Evolutionary conservation across 2,888 invertebrate genomes (phyloP), one percentile per base, ranked within the genome.

Genomic region (Phyto melanocephala): DNA sequence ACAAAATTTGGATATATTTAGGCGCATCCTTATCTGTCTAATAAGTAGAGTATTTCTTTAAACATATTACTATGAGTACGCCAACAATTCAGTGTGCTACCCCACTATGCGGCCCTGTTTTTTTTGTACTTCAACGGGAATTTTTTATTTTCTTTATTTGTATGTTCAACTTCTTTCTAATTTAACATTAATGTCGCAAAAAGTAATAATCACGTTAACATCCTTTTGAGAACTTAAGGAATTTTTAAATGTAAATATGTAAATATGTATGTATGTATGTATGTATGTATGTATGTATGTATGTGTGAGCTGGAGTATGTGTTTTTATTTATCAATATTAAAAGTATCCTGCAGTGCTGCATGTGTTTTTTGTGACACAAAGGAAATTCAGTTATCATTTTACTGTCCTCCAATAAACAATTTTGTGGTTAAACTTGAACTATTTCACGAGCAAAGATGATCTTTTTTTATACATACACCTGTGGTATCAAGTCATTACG

Each of bases 161-260:
- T n/a, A 20, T 33, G 22, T 22, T 58, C 33, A 54, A n/a, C 40
- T 63, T 33, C 37, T 28, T 63, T 33, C 37, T 28, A 63, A 56
- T 70, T 80, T 54, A 56, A 35, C 63, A 52, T 62, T 74, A 52
- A 52, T 40, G 72, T 74, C 74, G 28, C 67, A 37, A 76, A 76
- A 67, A 81, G 68, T 68, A 81, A 68, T 77, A 81, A 81, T 68
- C 77, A 68, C 63, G 56, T 77, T 74, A 81, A 77, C 71, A 77
- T 77, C 81, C 72, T 77, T n/a, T 77, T 50, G 62, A 77, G 76
- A 81, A 62, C 67, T 71, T 67, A 65, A n/a, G 22, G 60, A 81
- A 70, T 81, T 63, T 68, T 63, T 35, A 81, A 50, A 63, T 47
- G 60, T 28, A 22, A 37, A 58, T 37, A 17, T 58, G 20, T 56